Evolutionary conservation across 2,888 invertebrate species (phyloP).

Genomic region (Agonopterix heracliana): DNA sequence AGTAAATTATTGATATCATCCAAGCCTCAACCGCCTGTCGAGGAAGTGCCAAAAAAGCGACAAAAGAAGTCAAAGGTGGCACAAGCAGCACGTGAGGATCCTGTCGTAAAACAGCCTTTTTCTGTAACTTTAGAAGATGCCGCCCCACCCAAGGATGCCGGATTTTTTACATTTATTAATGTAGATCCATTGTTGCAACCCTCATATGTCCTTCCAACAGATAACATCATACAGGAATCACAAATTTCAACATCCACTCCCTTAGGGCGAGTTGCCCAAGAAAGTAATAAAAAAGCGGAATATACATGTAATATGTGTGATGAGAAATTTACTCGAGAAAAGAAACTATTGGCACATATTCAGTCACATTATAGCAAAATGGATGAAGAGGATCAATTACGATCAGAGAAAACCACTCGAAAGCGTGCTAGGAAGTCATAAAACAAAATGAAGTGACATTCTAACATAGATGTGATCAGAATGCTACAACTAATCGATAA

Average conservation of each 20-base stretch:
- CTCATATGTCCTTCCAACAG: conserved; percentile 60
- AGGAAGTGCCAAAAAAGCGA: conserved; percentile 40
- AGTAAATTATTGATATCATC: conserved; percentile 66
- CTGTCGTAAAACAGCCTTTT: conserved; percentile 31
- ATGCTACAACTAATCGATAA: too few relatives aligned
- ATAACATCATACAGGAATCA: conserved; percentile 62
- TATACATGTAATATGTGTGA: conserved; percentile 63
- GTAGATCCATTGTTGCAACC: conserved; percentile 63
- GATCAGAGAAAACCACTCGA: conserved; percentile 27
- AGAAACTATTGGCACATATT: conserved; percentile 59
- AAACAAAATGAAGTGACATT: too few relatives aligned
- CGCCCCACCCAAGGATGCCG: conserved; percentile 39
- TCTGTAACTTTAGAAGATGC: conserved; percentile 43
- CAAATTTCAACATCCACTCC: conserved; percentile 61
- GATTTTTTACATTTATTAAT: conserved; percentile 64
- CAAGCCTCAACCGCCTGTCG: conserved; percentile 36
- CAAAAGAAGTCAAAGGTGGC: conserved; percentile 29
- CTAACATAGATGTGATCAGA: too few relatives aligned
- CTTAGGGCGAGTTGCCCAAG: conserved; percentile 17
- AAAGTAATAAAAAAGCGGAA: conserved; percentile 25
- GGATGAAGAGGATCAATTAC: conserved; percentile 50
- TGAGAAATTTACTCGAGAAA: conserved; percentile 55
- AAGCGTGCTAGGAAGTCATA: conserved; percentile 11
- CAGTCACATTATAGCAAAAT: conserved; percentile 59
- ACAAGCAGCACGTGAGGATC: conserved; percentile 12